Evolutionary conservation across 2,888 invertebrate species (phyloP).

Genomic region (Polydrusus tereticollis): DNA sequence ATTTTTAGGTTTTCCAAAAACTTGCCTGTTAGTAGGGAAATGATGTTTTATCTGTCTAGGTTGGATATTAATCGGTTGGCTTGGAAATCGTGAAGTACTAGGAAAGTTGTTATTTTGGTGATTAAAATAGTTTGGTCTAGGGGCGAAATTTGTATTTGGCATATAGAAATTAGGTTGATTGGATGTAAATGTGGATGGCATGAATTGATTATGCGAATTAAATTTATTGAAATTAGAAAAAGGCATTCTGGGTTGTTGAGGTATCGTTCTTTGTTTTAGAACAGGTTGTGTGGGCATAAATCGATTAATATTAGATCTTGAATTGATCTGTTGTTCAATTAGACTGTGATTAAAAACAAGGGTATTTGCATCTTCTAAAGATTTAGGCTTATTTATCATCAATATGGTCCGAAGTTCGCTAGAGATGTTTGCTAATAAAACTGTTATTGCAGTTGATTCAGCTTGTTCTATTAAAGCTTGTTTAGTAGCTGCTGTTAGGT

Average conservation of each 20-base stretch:
- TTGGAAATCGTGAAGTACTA: slow-evolving; percentile 11
- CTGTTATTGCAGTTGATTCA: slow-evolving; percentile 17
- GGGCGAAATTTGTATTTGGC: not conserved
- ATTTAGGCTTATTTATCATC: slow-evolving; percentile 9
- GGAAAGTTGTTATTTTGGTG: not conserved
- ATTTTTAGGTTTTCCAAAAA: slow-evolving; percentile 39
- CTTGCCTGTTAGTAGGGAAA: slow-evolving; percentile 25
- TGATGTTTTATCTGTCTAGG: slow-evolving; percentile 5
- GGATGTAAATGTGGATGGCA: too few relatives aligned
- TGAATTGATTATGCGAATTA: not conserved
- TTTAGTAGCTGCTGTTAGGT: not conserved
- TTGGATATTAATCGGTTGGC: slow-evolving; percentile 46
- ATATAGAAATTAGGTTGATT: not conserved
- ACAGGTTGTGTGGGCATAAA: not conserved
- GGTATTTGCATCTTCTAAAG: not conserved
- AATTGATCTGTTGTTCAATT: slow-evolving; percentile 21
- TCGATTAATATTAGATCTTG: not conserved
- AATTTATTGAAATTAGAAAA: not conserved
- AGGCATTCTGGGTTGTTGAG: not conserved
- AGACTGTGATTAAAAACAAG: not conserved
- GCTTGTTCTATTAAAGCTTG: slow-evolving; percentile 4
- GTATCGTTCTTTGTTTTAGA: not conserved
- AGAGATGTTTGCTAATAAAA: slow-evolving; percentile 6
- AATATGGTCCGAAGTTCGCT: slow-evolving; percentile 17
- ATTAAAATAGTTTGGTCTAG: not conserved